These are phyloP conservation scores for Dipodomys merriami DNA, from an alignment of 2,113 vertebrate species.

Conservation along the genomic window DNA sequence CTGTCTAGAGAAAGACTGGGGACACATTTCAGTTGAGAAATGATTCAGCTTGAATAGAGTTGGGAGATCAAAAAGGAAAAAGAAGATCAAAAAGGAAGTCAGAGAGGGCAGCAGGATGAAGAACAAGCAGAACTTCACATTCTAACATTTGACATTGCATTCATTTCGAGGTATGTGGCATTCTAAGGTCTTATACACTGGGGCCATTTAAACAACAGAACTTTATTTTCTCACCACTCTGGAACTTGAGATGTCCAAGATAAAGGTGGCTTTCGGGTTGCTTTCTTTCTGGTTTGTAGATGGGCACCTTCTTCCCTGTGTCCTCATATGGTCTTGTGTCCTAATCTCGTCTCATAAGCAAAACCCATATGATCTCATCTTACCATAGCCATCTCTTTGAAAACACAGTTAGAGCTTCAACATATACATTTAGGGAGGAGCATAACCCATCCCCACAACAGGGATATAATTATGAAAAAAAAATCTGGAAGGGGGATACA, in stretches of 20 bases:
- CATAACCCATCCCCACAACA: not conserved
- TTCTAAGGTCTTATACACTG: not conserved
- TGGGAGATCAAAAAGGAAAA: slow-evolving; percentile 32
- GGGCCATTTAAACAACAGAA: slow-evolving; percentile 8
- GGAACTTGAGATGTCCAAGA: not conserved
- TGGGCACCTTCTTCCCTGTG: not conserved
- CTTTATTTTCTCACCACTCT: not conserved
- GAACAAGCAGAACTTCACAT: not conserved
- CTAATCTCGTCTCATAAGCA: not conserved
- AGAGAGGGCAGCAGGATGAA: not conserved
- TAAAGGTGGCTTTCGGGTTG: not conserved
- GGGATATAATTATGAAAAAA: not conserved
- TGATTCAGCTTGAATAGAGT: not conserved
- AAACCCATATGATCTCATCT: not conserved
- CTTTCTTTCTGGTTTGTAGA: not conserved
- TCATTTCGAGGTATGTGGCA: no score
- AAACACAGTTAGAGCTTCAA: slow-evolving; percentile 10
- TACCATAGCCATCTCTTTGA: slow-evolving; percentile 1
- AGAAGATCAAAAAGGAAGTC: slow-evolving; percentile 27
- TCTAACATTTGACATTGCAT: slow-evolving; percentile 26
- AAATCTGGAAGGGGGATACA: not conserved
- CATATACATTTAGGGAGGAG: not conserved
- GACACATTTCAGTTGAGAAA: slow-evolving; percentile 10
- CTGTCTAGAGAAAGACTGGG: not conserved
- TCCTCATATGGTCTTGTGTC: not conserved